A percentile compares a stretch with the other conserved stretches of the same genome.
Conservation (phyloP, 64 coral and sea anemone genomes). For the Acropora tenuis region DNA sequence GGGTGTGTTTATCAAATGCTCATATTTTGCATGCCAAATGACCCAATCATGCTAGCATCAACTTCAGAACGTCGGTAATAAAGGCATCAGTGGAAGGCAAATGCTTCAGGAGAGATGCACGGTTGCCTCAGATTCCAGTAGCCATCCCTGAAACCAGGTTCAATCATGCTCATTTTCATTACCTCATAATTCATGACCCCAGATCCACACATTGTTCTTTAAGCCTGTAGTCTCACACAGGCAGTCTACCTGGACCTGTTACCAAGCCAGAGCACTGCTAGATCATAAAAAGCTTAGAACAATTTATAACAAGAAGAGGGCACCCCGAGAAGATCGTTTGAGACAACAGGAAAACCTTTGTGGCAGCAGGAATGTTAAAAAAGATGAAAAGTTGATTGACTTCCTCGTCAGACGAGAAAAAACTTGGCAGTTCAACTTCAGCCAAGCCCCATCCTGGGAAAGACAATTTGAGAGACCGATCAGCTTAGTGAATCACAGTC, state of each 20-base stretch:
- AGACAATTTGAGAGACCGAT: slow-evolving; percentile 61
- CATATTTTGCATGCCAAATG: too few relatives aligned
- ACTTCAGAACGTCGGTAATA: too few relatives aligned
- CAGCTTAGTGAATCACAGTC: slow-evolving; percentile 24
- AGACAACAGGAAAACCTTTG: slow-evolving; percentile 29
- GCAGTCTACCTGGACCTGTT: slow-evolving; percentile 29
- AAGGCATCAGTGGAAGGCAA: too few relatives aligned
- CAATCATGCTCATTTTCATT: too few relatives aligned
- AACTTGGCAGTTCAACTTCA: slow-evolving; percentile 58
- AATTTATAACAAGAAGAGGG: slow-evolving; percentile 8
- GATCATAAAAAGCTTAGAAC: slow-evolving; percentile 13
- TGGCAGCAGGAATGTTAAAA: slow-evolving; percentile 12
- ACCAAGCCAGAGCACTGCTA: neutral
- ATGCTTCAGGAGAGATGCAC: neutral
- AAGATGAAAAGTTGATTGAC: slow-evolving; percentile 26
- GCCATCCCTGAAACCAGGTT: too few relatives aligned
- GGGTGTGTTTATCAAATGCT: neutral
- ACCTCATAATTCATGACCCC: too few relatives aligned
- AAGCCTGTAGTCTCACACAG: slow-evolving; percentile 14
- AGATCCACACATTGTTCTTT: neutral
- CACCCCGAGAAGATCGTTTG: slow-evolving; percentile 30
- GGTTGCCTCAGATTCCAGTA: neutral
- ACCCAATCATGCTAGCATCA: too few relatives aligned
- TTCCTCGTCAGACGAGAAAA: slow-evolving; percentile 8
- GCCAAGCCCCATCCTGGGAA: slow-evolving; percentile 43